Evolutionary conservation across 2,113 vertebrate species (phyloP), one percentile per base, ranked within the genome.

Genomic region (Plectropomus leopardus): DNA sequence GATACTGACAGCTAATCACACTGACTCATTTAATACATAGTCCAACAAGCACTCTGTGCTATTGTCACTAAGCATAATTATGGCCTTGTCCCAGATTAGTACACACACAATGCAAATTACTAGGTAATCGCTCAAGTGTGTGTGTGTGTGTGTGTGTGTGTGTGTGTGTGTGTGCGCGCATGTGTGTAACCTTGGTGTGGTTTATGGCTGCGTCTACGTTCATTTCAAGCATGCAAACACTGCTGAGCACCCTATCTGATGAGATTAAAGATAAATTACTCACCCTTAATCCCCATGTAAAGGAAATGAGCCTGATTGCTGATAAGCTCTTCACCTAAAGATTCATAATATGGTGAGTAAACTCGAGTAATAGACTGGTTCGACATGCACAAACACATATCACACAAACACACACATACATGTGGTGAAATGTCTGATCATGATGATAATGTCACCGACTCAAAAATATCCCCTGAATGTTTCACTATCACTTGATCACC

Each of bases 211-310:
- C 15, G 64, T 64, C 55, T 63, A 61, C 48, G 60, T 60, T 84
- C 24, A 78, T 71, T 89, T 80, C 45, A 65, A 60, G 76, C 28
- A 7, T 53, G 78, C 75, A 74, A 57, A 67, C 51, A 44, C 66
- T 21, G 45, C 75, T 36, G 57, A 86, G 64, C 34, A 24, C 28
- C 72, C 48, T 80, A 88, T 88, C 79, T 83, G 83, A 90, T 90
- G 84, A 87, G 88, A 92, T 92, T 80, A 86, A 68, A 86, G 85
- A 92, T 89, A 71, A 93, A 92, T 92, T 75, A 83, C 71, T 86
- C 70, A 64, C 13, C 63, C 55, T 76, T 85, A 91, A 90, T 91
- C 86, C 78, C 26, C 77, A 42, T 61, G 82, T 78, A 76, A 85
- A 83, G 60, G 48, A 86, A 88, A 83, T 60, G 59, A 80, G 86